Conservation (phyloP, 1,140 invertebrate genomes). For the Magallana gigas region DNA sequence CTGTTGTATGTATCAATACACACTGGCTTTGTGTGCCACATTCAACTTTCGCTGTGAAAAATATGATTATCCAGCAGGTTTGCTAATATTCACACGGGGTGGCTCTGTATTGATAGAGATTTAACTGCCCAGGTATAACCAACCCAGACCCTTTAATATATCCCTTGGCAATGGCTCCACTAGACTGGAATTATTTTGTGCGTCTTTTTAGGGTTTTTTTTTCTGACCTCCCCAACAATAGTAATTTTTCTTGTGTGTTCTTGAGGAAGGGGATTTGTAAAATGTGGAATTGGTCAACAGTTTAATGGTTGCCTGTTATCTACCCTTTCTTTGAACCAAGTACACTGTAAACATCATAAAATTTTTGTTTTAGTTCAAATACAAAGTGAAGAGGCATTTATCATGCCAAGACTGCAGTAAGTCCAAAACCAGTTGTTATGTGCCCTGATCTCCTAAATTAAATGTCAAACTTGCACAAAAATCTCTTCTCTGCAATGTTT, state of each 20-base stretch:
- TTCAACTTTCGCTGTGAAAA: neutral
- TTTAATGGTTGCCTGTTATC: neutral
- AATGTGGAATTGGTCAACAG: slow-evolving; percentile 30
- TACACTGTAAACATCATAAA: slow-evolving; percentile 17
- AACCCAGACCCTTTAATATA: slow-evolving; percentile 24
- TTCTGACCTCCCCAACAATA: neutral
- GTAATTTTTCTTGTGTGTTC: neutral
- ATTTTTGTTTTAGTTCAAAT: slow-evolving; percentile 35
- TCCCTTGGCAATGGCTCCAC: neutral
- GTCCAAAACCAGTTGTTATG: neutral
- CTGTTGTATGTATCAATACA: neutral
- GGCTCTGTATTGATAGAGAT: slow-evolving; percentile 17
- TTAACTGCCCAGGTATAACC: slow-evolving; percentile 16
- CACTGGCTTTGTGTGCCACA: neutral
- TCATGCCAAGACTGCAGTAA: neutral
- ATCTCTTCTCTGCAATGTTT: neutral
- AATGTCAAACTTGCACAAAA: neutral
- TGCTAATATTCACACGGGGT: neutral
- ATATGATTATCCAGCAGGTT: slow-evolving; percentile 30
- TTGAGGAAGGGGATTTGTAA: neutral
- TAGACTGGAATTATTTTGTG: neutral
- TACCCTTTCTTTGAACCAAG: neutral
- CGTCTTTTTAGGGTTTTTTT: neutral
- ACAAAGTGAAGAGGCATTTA: slow-evolving; percentile 22
- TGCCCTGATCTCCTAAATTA: neutral